Conservation (phyloP, 2,888 invertebrate genomes). For the Synergus laeviventris region DNA sequence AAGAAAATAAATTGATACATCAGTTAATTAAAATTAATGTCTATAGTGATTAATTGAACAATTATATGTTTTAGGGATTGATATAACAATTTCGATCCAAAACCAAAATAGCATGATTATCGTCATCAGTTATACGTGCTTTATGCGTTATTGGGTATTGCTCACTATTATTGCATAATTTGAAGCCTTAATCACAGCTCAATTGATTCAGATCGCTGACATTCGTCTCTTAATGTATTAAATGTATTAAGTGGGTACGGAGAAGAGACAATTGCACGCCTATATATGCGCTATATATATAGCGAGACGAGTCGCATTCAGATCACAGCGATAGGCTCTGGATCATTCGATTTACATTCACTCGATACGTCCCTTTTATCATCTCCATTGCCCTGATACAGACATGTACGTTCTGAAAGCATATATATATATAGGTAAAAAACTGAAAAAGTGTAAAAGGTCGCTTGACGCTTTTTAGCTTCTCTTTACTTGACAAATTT, state of each 20-base stretch:
- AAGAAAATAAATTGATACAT: background rate
- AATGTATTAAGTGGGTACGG: slow-evolving; percentile 22
- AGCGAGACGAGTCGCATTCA: slow-evolving; percentile 17
- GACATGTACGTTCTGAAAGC: background rate
- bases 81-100: slow-evolving; percentile 20
- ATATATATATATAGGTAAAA: background rate
- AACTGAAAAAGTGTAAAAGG: slow-evolving; percentile 9
- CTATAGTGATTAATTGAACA: background rate
- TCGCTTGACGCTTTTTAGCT: background rate
- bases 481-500: background rate
- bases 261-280: slow-evolving; percentile 38
- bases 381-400: background rate
- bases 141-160: slow-evolving; percentile 31
- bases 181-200: slow-evolving; percentile 36
- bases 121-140: background rate
- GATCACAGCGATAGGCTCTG: slow-evolving; percentile 6
- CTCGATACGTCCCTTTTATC: slow-evolving; percentile 17
- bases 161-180: slow-evolving; percentile 32
- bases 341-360: slow-evolving; percentile 24
- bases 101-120: slow-evolving; percentile 31
- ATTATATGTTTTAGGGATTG: slow-evolving; percentile 17
- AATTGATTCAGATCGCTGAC: slow-evolving; percentile 31
- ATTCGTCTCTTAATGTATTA: slow-evolving; percentile 35
- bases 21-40: background rate
- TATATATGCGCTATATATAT: slow-evolving; percentile 32